Evolutionary conservation across 2,888 invertebrate species (phyloP).

Genomic region (Rhimphoctona megacephalus): DNA sequence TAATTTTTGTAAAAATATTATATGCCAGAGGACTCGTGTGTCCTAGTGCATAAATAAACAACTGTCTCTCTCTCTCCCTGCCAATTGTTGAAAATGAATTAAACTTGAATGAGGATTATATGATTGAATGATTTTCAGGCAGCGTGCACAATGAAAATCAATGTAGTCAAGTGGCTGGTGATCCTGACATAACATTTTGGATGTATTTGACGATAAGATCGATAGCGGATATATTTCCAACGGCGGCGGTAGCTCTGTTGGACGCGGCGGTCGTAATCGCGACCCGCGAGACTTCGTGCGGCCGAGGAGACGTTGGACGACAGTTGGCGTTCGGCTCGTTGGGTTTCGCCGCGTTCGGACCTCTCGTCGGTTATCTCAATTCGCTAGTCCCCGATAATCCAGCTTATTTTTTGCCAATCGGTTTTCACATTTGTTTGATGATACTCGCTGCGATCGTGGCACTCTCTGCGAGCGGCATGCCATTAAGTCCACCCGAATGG

Average conservation of each 20-base stretch:
- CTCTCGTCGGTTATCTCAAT: constrained; percentile 85
- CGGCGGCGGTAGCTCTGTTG: constrained; percentile 89
- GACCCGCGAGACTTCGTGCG: constrained; percentile 92
- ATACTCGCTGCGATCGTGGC: constrained; percentile 84
- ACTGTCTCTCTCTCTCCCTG: no score
- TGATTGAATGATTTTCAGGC: constrained; percentile 76
- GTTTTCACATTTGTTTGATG: constrained; percentile 86
- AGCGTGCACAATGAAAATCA: constrained; percentile 90
- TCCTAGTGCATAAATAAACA: no score
- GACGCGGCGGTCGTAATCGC: constrained; percentile 93
- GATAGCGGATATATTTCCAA: constrained; percentile 91
- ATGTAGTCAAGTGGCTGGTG: constrained; percentile 88
- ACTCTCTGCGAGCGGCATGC: constrained; percentile 87
- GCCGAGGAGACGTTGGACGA: constrained; percentile 92
- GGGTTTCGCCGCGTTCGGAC: constrained; percentile 90
- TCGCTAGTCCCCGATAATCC: constrained; percentile 68
- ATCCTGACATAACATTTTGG: constrained; percentile 90
- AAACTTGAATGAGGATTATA: neutral
- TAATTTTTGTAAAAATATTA: no score
- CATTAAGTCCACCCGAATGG: constrained; percentile 93
- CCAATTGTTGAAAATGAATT: neutral
- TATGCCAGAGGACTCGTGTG: no score
- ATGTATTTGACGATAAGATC: constrained; percentile 89
- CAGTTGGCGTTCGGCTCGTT: constrained; percentile 92
- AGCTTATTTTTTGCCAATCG: constrained; percentile 86